These are phyloP conservation scores for Melanocharis versteri DNA, from an alignment of 2,113 vertebrate species.

Conservation along the genomic window DNA sequence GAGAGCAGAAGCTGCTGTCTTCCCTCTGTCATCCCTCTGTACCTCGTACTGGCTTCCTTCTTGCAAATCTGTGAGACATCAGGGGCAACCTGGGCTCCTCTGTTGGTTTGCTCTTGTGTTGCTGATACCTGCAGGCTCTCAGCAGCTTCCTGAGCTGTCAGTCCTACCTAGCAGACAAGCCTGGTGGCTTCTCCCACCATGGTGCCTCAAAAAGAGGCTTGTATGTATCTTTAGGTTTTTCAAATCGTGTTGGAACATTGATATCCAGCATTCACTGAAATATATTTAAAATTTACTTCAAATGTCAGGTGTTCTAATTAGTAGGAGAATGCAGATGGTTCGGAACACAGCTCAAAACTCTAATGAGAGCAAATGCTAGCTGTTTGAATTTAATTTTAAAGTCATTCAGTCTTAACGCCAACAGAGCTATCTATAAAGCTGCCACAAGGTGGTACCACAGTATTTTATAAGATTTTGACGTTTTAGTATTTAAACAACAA, in stretches of 20 bases:
- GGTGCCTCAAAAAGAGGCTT: background rate
- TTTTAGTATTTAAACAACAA: background rate
- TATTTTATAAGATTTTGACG: background rate
- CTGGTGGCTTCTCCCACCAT: background rate
- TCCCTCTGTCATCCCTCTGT: background rate
- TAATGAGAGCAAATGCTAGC: background rate
- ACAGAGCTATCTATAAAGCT: background rate
- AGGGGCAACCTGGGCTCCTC: background rate
- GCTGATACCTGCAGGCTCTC: background rate
- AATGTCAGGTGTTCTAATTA: background rate
- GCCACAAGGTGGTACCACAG: constrained; percentile 60
- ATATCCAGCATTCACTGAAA: background rate
- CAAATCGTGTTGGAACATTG: background rate
- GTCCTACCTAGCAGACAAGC: background rate
- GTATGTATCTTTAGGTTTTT: background rate
- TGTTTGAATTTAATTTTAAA: background rate
- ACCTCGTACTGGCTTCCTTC: background rate
- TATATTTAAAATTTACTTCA: background rate
- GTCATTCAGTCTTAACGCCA: background rate
- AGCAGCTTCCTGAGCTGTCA: background rate
- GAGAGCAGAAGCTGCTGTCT: background rate
- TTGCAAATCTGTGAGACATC: background rate
- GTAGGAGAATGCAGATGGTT: background rate
- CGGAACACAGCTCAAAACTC: background rate
- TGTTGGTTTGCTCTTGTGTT: background rate